Percentiles rank a stretch among this genome's conserved stretches.
phyloP scores from a whole-genome alignment of 92 coral and sea anemone species.

The Epizoanthus stellaris region DNA sequence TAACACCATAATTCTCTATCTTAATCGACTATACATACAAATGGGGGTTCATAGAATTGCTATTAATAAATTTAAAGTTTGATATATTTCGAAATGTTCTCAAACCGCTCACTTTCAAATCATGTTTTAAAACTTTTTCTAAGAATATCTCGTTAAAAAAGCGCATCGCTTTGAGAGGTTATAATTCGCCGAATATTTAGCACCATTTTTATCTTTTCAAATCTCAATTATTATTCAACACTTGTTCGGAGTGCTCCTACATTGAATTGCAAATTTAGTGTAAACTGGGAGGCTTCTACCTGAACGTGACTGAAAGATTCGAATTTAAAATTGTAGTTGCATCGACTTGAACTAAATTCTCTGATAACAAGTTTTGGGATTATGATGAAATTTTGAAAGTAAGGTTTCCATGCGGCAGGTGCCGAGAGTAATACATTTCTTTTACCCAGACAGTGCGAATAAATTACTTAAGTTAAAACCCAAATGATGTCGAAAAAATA shows the following conservation, averaged over 20 bases:
- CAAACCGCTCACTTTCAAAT: neutral
- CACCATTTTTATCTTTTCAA: neutral
- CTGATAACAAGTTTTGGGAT: neutral
- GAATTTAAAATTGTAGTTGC: neutral
- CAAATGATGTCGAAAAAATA: conserved; percentile 10
- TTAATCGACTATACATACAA: neutral
- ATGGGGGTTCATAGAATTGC: neutral
- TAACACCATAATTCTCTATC: too few species aligned
- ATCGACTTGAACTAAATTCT: neutral
- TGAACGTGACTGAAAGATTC: neutral
- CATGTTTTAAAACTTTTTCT: neutral
- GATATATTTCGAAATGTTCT: neutral
- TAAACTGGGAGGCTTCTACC: neutral
- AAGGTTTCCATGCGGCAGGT: neutral
- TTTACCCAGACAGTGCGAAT: conserved; percentile 27
- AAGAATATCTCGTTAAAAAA: neutral
- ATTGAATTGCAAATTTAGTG: conserved; percentile 7
- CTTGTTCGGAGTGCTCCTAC: neutral
- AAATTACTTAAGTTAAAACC: conserved; percentile 36
- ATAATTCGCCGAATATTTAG: neutral
- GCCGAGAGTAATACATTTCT: neutral
- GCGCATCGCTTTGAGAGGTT: neutral
- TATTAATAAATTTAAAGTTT: neutral
- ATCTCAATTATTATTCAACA: neutral
- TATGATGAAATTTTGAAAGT: neutral